Evolutionary conservation across 2,888 invertebrate genomes (phyloP), one percentile per base, ranked within the genome.

Genomic region (Acanthoscelides obtectus): DNA sequence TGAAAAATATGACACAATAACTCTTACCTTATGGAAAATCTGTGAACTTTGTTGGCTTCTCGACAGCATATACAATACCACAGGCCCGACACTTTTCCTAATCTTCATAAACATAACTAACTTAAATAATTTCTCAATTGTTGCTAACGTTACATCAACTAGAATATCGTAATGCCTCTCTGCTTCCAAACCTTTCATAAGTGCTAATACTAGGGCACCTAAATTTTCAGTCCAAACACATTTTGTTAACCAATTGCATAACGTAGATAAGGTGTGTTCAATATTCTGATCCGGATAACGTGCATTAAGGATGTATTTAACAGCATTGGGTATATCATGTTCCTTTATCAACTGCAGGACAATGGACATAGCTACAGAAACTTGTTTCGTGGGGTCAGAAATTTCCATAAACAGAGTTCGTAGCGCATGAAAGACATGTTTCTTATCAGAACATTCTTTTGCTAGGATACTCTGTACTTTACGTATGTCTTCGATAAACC

Each of bases 241-340:
- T 71, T 87, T 87, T 0, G 88, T 86, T 71, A 92, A 83, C 93
- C 93, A 94, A n/a, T 85, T 86, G 79, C 92, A 93, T 0, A 94
- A 85, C 68, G 90, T 88, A 21, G 87, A 87, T 1, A 94, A 85
- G 0, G 92, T 90, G 69, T 89, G 88, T 20, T 89, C 87, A 8
- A 93, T 86, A 63, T 89, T 89, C 0, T 87, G 86, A 17, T 89
- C 88, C 0, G 81, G 84, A 73, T 84, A 83, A 4, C 83, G 82
- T 8, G 80, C 77, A 65, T 80, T 79, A 25, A 86, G 72, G 79
- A 87, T 83, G 83, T 86, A 85, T 83, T 87, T 83, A 0, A 88
- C 87, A 2, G 87, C 87, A 71, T 80, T 78, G 6, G 82, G 79
- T 66, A 79, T 77, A 45, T 72, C 74, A 22, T 72, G 73, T 27